phyloP scores from a whole-genome alignment of 2,797 vertebrate genomes.

The Tamandua tetradactyla region DNA sequence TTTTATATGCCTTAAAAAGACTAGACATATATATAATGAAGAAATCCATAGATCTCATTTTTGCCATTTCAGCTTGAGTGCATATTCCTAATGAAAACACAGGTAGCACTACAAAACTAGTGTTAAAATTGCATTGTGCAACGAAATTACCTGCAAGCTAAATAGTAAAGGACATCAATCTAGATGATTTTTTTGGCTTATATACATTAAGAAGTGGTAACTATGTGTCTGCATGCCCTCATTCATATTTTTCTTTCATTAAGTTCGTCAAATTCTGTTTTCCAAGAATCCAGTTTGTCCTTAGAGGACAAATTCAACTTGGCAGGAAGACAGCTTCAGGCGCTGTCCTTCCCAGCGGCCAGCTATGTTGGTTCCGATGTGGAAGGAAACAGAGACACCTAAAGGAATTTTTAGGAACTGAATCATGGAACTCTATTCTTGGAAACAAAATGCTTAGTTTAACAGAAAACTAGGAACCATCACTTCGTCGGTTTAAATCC shows the following conservation, averaged over 20 bases:
- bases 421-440: neutral
- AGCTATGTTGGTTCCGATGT: neutral
- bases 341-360: neutral
- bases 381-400: conserved; percentile 56
- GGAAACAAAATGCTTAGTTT: neutral
- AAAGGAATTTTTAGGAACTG: conserved; percentile 56
- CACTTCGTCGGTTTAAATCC: neutral
- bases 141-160: conserved; percentile 41
- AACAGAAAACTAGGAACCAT: neutral
- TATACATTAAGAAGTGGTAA: conserved; percentile 66
- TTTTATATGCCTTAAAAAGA: conserved; percentile 79
- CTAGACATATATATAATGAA: conserved; percentile 75
- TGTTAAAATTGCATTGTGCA: conserved; percentile 66
- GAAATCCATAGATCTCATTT: conserved; percentile 66
- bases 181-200: conserved; percentile 61
- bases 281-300: conserved; percentile 25
- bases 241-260: conserved; percentile 73
- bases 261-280: conserved; percentile 64
- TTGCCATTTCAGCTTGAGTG: conserved; percentile 69
- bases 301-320: conserved; percentile 52
- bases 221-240: neutral
- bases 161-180: neutral
- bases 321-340: fast-evolving
- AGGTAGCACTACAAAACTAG: conserved; percentile 72
- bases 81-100: conserved; percentile 68